Conservation (phyloP, 2,113 vertebrate genomes). For the Rhinogobius similis region DNA sequence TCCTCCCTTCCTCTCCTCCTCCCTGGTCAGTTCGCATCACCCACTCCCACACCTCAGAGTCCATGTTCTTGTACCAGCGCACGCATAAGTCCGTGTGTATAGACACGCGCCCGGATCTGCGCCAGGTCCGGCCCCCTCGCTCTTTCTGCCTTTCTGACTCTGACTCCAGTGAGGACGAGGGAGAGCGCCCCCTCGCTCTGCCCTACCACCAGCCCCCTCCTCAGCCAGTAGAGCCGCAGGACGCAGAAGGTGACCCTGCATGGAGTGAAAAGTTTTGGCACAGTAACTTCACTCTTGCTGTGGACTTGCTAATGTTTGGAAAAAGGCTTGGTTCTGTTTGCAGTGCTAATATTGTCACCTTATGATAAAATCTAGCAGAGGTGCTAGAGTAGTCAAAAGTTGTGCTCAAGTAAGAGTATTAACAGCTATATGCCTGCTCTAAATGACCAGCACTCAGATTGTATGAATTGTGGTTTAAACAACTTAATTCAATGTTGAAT, state of each 20-base stretch:
- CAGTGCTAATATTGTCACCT: neutral
- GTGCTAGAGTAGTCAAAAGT: too few relatives aligned
- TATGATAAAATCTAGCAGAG: neutral
- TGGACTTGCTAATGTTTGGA: neutral
- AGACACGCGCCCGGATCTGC: conserved; percentile 86
- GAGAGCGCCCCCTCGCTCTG: conserved; percentile 72
- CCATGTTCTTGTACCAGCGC: conserved; percentile 96
- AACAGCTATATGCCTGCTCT: too few relatives aligned
- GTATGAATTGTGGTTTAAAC: too few relatives aligned
- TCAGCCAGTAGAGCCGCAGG: conserved; percentile 74
- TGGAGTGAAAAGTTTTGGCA: conserved; percentile 24
- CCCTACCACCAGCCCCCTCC: conserved; percentile 58
- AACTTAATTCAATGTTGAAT: too few relatives aligned
- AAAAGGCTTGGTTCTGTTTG: neutral
- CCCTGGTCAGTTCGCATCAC: conserved; percentile 86
- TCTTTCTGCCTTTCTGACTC: conserved; percentile 83
- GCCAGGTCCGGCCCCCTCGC: conserved; percentile 75
- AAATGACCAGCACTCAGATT: too few relatives aligned
- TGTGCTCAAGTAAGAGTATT: too few relatives aligned
- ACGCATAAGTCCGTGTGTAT: conserved; percentile 92
- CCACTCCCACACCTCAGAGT: conserved; percentile 91
- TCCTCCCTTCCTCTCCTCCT: neutral
- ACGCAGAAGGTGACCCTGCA: conserved; percentile 88
- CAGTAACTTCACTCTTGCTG: neutral
- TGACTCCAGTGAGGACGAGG: conserved; percentile 24